Evolutionary conservation across 2,113 vertebrate genomes (phyloP), one percentile per base, ranked within the genome.

Genomic region (Blennius ocellaris): DNA sequence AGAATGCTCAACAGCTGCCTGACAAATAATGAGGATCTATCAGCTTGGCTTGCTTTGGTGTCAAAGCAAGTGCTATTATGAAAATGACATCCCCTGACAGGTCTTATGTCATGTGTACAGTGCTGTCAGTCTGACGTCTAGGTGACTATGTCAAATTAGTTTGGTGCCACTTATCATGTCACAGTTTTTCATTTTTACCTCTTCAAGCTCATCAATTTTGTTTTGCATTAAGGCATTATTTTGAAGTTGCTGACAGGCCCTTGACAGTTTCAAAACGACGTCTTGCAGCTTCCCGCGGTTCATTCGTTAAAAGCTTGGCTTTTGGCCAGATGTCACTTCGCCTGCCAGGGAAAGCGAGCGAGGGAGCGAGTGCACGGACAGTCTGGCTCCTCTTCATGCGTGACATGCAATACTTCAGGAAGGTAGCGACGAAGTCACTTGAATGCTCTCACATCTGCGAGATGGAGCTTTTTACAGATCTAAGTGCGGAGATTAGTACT

Each of bases 271-370:
- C 61, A 74, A 87, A 90, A 85, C 67, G 73, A 83, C 74, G 80
- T 73, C 75, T 87, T 79, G 77, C 76, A 64, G 87, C 71, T 88
- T 82, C 76, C 14, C 9, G 57, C 11, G 40, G 65, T 83, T 86
- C 82, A 82, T 86, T 86, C 39, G 76, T 90, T 89, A 89, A 89
- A 87, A 86, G 76, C 63, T 78, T 87, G 88, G 88, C 84, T 66
- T 14, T 21, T 38, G 30, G 79, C 84, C 85, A 87, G 80, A 78
- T 57, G 70, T 78, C 48, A 50, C 76, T 88, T 62, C 51, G 69
- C 81, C 52, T 70, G 76, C 70, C 72, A 67, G 76, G 21, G 21
- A 2, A 4, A 30, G 21, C 21, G 21, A 43, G 55, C 37, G 5
- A 53, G 74, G 2, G 21, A 30, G 21, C 21, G 21, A 30, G 21